These are phyloP conservation scores for Melanogrammus aeglefinus DNA, from an alignment of 2,797 vertebrate genomes.

Conservation along the genomic window DNA sequence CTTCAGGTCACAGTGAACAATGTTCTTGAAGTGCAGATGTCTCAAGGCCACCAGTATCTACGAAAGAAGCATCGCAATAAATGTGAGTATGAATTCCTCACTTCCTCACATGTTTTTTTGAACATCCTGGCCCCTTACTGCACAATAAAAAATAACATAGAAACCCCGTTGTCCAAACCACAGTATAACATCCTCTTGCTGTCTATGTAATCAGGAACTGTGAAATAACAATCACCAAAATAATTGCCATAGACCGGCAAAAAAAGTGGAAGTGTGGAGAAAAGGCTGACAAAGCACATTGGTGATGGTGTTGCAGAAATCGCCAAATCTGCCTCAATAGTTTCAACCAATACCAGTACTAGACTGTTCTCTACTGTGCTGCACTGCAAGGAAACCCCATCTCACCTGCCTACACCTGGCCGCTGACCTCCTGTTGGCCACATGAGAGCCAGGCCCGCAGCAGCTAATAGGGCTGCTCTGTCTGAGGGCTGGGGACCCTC, in stretches of 20 bases:
- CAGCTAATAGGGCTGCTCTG: constrained; percentile 66
- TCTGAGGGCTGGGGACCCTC: constrained; percentile 44
- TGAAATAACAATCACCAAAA: not conserved
- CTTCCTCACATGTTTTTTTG: constrained; percentile 20
- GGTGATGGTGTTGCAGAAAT: constrained; percentile 39
- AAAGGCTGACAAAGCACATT: constrained; percentile 25
- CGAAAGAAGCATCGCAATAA: not conserved
- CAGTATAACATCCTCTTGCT: not conserved
- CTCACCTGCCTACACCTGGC: constrained; percentile 58
- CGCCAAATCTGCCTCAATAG: constrained; percentile 45
- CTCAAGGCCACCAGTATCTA: constrained; percentile 96
- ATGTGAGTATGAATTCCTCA: constrained; percentile 12
- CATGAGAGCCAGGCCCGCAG: constrained; percentile 59
- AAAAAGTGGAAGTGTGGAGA: constrained; percentile 28
- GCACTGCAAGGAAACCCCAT: constrained; percentile 44
- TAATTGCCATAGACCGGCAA: not conserved
- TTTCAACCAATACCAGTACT: constrained; percentile 39
- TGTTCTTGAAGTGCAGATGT: constrained; percentile 98
- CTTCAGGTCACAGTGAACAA: constrained; percentile 99
- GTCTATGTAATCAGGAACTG: not conserved
- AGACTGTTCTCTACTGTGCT: not conserved
- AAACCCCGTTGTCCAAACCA: not conserved
- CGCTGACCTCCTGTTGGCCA: constrained; percentile 51
- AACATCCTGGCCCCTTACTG: constrained; percentile 15
- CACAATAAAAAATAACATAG: constrained; percentile 2